Evolutionary conservation across 1,140 invertebrate genomes (phyloP).

Genomic region (Cyphomyrmex costatus): DNA sequence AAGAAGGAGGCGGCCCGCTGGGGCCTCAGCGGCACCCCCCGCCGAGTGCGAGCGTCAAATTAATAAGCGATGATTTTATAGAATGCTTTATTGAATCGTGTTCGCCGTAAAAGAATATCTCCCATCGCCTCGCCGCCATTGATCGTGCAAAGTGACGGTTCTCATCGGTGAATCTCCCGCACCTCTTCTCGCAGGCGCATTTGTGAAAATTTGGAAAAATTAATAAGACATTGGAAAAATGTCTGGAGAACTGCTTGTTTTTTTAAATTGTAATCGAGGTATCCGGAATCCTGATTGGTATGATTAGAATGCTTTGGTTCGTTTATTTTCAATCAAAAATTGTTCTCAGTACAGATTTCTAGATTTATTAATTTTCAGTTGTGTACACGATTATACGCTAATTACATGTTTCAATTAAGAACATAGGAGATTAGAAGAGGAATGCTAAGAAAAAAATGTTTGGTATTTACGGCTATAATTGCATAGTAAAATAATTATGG

Average conservation of each 20-base stretch:
- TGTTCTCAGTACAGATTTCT: too few relatives aligned
- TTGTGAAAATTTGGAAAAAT: not conserved
- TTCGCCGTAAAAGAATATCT: constrained; percentile 81
- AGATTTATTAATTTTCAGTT: not conserved
- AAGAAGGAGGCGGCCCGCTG: constrained; percentile 75
- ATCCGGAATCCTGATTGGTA: too few relatives aligned
- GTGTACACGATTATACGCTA: not conserved
- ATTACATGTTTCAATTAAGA: not conserved
- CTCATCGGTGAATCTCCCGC: constrained; percentile 7
- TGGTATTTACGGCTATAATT: too few relatives aligned
- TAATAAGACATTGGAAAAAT: too few relatives aligned
- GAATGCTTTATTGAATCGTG: constrained; percentile 84
- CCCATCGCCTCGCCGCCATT: constrained; percentile 73
- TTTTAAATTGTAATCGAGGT: too few relatives aligned
- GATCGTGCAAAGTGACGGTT: constrained; percentile 60
- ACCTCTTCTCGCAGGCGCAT: not conserved
- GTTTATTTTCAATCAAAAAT: too few relatives aligned
- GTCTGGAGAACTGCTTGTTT: too few relatives aligned
- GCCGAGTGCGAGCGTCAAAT: constrained; percentile 83
- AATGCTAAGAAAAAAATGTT: too few relatives aligned
- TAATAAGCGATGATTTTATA: constrained; percentile 87
- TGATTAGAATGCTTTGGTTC: too few relatives aligned
- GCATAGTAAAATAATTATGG: too few relatives aligned
- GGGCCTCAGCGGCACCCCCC: constrained; percentile 81
- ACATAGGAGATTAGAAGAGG: too few relatives aligned